Evolutionary conservation across 2,888 invertebrate species (phyloP).

Genomic region (Agrotis puta): DNA sequence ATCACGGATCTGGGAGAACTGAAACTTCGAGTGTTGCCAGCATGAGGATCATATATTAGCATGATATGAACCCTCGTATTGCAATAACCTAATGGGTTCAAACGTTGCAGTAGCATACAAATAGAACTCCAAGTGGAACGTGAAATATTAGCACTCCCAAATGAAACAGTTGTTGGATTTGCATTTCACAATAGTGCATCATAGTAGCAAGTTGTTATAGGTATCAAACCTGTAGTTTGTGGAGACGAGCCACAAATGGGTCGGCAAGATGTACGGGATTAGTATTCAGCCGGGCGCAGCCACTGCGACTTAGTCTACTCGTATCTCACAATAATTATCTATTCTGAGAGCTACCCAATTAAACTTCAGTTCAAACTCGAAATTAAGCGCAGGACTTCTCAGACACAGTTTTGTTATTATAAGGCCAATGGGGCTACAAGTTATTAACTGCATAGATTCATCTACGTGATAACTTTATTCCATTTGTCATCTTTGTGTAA

Average conservation of each 20-base stretch:
- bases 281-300: slow-evolving; percentile 38
- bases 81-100: slow-evolving; percentile 62
- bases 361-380: slow-evolving; percentile 42
- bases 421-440: slow-evolving; percentile 7
- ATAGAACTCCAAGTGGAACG: slow-evolving; percentile 63
- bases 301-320: slow-evolving; percentile 26
- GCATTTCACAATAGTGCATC: slow-evolving; percentile 46
- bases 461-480: background rate
- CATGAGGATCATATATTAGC: slow-evolving; percentile 54
- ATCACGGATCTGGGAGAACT: slow-evolving; percentile 13
- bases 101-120: slow-evolving; percentile 52
- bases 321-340: slow-evolving; percentile 44
- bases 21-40: slow-evolving; percentile 41
- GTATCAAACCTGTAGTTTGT: slow-evolving; percentile 10
- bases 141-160: slow-evolving; percentile 60
- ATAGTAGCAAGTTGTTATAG: slow-evolving; percentile 18
- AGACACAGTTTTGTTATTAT: slow-evolving; percentile 21
- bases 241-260: slow-evolving; percentile 29
- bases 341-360: slow-evolving; percentile 51
- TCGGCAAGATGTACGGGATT: slow-evolving; percentile 40
- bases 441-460: background rate
- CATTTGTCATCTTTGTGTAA: background rate
- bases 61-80: slow-evolving; percentile 56
- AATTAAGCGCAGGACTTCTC: slow-evolving; percentile 28
- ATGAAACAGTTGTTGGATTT: slow-evolving; percentile 43